Base-by-base conservation (phyloP, 1,140 invertebrate genomes). In the Olivierus martensii region DNA sequence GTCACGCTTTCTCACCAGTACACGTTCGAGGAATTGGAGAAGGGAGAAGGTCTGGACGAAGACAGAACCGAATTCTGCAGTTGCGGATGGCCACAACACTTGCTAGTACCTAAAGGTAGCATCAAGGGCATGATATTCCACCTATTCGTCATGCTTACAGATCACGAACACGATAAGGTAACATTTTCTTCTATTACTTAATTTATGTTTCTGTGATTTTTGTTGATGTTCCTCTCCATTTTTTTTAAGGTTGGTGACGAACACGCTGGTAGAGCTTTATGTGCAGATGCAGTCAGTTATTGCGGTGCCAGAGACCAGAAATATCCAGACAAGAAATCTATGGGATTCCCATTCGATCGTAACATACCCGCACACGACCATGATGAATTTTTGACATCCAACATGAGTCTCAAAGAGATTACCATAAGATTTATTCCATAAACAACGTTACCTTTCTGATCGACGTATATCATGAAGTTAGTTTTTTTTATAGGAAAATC, bases 61-160 rank as follows among this genome's bases (percentile, higher is more conserved):
- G 18, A 55, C 12, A 36, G 73, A 77, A 21, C 69, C 72, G 35
- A 67, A 19, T 59, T 41, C 71, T 59, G 72, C 71, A 51, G 69
- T 66, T 49, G 71, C 70, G 11, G 59, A 59, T 9, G 66, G 57
- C 34, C 87, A 2, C 77, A 87, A 45, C 84, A 90, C 63, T 78
- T 89, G 78, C 72, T 90, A 1, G 65, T 87, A 22, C 81, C 85
- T 0, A 82, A 81, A 66, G 87, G 87, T 21, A 77, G 67, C 3
- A 64, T 73, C 2, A 73, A 76, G 52, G 86, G 85, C n/a, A 78
- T 77, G 63, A 66, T 70, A 0, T 79, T 79, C 63, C 75, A 84
- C 45, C 64, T 89, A 2, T 89, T 87, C 65, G 79, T 80, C 41
- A 88, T 88, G 83, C 71, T 87, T 14, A 83, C 84, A 22, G 78